Base-by-base conservation (phyloP, 64 coral and sea anemone species). In the Platygyra sinensis region DNA sequence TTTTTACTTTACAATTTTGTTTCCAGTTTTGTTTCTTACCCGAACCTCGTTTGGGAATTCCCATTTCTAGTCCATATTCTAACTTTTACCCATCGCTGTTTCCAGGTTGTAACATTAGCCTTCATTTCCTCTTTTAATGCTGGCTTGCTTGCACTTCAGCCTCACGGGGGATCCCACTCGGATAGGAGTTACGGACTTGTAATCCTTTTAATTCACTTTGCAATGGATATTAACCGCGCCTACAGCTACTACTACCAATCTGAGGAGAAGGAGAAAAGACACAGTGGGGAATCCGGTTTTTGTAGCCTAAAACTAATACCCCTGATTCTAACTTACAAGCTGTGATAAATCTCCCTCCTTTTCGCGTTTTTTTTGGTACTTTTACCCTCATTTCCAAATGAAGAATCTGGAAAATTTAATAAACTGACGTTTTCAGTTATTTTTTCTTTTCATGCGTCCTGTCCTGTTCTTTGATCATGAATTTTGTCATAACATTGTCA, bases 121-220 rank as follows among this genome's bases (percentile, higher is more conserved):
- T 16, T 57, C 54, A 57, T 57, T 57, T 57, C n/a, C 11, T 27
- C 8, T 25, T 77, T n/a, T 52, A 24, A 85, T 39, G n/a, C 63
- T 85, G n/a, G 18, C 32, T 63, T 1, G 81, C 36, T 38, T 85
- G 62, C 51, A 62, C 81, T 85, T 85, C 81, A 49, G 81, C 62
- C 62, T 81, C 79, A n/a, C 60, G 57, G 14, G 3, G 81, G 24
- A 24, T 85, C 81, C n/a, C n/a, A n/a, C n/a, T n/a, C n/a, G n/a
- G n/a, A n/a, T n/a, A 13, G 81, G 81, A 51, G 81, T 71, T 46
- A 85, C 71, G 81, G 81, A n/a, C 62, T 20, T 85, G 81, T 51
- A 85, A 51, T 71, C 81, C 72, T 38, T 85, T 85, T 13, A 85
- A 64, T 71, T 85, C 81, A 14, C 63, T 33, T 71, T 85, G 63